phyloP scores from a whole-genome alignment of 2,888 invertebrate species.

The Torymus texanus region DNA sequence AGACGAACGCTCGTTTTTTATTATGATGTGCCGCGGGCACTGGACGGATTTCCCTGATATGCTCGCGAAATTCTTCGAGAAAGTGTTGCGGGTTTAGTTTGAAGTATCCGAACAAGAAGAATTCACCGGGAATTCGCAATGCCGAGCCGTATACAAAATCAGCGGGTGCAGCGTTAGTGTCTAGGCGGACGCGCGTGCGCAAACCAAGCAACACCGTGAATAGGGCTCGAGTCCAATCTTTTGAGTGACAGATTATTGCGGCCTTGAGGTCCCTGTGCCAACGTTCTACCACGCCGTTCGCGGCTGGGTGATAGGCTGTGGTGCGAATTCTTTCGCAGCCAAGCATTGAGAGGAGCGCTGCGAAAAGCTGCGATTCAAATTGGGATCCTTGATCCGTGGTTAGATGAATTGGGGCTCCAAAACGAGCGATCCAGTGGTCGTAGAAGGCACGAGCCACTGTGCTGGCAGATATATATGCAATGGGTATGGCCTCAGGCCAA shows the following conservation, averaged over 20 bases:
- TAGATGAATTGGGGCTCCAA: conserved; percentile 61
- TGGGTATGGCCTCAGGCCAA: conserved; percentile 64
- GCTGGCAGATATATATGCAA: conserved; percentile 62
- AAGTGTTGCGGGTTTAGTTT: neutral
- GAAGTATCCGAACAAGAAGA: conserved; percentile 27
- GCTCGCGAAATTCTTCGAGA: neutral
- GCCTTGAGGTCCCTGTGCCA: too few relatives aligned
- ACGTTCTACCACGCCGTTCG: too few relatives aligned
- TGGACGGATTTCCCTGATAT: neutral
- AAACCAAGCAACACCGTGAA: too few relatives aligned
- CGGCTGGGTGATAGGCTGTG: conserved; percentile 54
- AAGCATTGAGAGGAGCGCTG: conserved; percentile 45
- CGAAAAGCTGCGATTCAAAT: conserved; percentile 60
- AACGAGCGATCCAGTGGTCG: conserved; percentile 63
- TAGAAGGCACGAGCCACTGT: conserved; percentile 61
- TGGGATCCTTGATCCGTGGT: conserved; percentile 64
- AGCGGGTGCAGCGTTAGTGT: conserved; percentile 34
- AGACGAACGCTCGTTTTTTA: neutral
- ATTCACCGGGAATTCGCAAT: conserved; percentile 50
- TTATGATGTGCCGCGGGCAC: conserved; percentile 1
- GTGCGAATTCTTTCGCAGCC: conserved; percentile 54
- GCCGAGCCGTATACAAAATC: conserved; percentile 43
- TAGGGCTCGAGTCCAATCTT: too few relatives aligned
- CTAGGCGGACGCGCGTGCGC: neutral
- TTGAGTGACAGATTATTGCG: too few relatives aligned